Conservation (phyloP, 2,888 invertebrate genomes). For the Hanleya hanleyi region DNA sequence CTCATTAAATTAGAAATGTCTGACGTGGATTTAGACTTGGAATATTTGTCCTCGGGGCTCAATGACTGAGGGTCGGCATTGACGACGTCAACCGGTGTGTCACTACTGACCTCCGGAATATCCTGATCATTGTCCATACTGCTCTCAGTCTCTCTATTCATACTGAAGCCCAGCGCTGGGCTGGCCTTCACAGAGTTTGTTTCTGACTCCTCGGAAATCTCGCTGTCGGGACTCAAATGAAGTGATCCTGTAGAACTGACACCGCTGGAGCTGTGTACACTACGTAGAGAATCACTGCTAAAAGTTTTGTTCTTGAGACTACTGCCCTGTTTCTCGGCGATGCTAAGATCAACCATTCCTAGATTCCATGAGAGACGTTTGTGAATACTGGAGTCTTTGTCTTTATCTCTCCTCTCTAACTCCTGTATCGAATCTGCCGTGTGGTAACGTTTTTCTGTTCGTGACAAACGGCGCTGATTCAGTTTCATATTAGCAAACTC, state of each 20-base stretch:
- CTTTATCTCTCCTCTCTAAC: slow-evolving; percentile 66
- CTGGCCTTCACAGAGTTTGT: slow-evolving; percentile 6
- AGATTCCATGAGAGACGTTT: slow-evolving; percentile 80
- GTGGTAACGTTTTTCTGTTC: slow-evolving; percentile 77
- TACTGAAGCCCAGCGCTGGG: not conserved
- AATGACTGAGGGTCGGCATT: not conserved
- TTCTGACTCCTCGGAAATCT: slow-evolving; percentile 61
- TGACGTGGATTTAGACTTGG: slow-evolving; percentile 54
- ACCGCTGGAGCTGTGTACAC: slow-evolving; percentile 74
- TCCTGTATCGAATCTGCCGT: slow-evolving; percentile 82
- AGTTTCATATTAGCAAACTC: slow-evolving; percentile 59
- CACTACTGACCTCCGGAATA: not conserved
- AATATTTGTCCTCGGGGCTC: slow-evolving; percentile 8
- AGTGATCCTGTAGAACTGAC: slow-evolving; percentile 74
- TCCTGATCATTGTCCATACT: not conserved
- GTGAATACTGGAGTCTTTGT: slow-evolving; percentile 75
- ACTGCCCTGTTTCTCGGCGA: slow-evolving; percentile 50
- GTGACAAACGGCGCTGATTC: slow-evolving; percentile 62
- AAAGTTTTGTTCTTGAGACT: slow-evolving; percentile 62
- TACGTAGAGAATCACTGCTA: slow-evolving; percentile 73
- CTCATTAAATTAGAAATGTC: slow-evolving; percentile 56
- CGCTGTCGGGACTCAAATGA: slow-evolving; percentile 66
- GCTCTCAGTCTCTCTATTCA: not conserved
- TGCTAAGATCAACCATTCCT: slow-evolving; percentile 67
- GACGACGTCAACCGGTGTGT: not conserved